phyloP scores from a whole-genome alignment of 2,113 vertebrate genomes.

The Osmerus mordax region DNA sequence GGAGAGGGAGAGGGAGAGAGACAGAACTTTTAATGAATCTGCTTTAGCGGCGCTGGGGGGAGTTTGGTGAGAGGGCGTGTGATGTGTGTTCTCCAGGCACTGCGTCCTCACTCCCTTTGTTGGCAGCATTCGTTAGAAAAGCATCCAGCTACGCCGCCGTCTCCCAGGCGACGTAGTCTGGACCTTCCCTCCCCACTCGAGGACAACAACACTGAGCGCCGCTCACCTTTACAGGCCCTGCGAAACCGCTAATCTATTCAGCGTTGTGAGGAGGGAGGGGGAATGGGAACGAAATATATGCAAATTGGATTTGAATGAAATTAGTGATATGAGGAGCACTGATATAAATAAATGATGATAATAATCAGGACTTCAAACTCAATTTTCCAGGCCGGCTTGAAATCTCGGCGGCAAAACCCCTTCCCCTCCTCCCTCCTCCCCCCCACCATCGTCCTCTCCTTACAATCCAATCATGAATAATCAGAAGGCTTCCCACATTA shows the following conservation, averaged over 20 bases:
- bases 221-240: too few species aligned
- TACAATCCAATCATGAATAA: constrained; percentile 50
- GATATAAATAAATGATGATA: constrained; percentile 54
- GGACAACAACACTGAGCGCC: background rate
- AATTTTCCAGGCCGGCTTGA: constrained; percentile 42
- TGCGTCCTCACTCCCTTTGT: constrained; percentile 14
- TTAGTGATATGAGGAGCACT: constrained; percentile 34
- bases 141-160: background rate
- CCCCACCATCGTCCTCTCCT: constrained; percentile 19
- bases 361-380: constrained; percentile 46
- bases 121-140: constrained; percentile 9
- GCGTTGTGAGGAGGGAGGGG: constrained; percentile 24
- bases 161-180: background rate
- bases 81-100: background rate
- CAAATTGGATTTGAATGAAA: constrained; percentile 35
- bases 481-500: constrained; percentile 25
- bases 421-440: constrained; percentile 8
- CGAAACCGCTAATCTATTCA: background rate
- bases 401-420: constrained; percentile 5
- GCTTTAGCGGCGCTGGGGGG: constrained; percentile 33
- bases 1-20: background rate
- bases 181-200: background rate
- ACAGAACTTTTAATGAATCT: constrained; percentile 68
- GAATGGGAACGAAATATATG: constrained; percentile 29
- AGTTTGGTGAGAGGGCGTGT: background rate